Conservation (phyloP, 2,888 invertebrate genomes). For the Oligia latruncula region DNA sequence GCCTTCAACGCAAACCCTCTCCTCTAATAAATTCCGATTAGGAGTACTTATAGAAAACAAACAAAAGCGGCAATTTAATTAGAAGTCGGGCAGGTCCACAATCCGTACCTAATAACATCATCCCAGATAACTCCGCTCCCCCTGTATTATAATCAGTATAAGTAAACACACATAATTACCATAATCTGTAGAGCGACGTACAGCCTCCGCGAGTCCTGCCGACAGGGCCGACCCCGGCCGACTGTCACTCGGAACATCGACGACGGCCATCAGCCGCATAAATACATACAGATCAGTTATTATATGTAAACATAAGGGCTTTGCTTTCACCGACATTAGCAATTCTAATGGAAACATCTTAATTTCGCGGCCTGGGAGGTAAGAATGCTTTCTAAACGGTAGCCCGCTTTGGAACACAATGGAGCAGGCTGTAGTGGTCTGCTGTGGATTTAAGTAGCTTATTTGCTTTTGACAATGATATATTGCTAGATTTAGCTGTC, state of each 20-base stretch:
- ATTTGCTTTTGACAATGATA: conserved; percentile 30
- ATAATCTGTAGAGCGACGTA: conserved; percentile 33
- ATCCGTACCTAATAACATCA: conserved; percentile 9
- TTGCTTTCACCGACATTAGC: conserved; percentile 64
- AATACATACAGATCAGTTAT: conserved; percentile 66
- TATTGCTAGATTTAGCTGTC: conserved; percentile 20
- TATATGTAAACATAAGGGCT: conserved; percentile 64
- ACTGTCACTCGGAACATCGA: conserved; percentile 44
- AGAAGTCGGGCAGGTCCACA: background rate
- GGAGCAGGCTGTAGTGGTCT: background rate
- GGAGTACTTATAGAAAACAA: background rate
- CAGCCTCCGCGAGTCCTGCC: conserved; percentile 13
- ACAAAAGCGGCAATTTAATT: background rate
- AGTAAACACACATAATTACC: conserved; percentile 31
- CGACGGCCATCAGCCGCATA: conserved; percentile 53
- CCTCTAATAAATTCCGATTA: background rate
- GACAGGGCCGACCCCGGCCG: conserved; percentile 19
- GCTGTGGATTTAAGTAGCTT: conserved; percentile 27
- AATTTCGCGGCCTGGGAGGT: conserved; percentile 59
- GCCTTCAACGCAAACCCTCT: background rate
- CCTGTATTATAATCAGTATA: conserved; percentile 26
- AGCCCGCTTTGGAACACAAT: conserved; percentile 57
- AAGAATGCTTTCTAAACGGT: conserved; percentile 45
- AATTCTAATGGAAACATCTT: conserved; percentile 66
- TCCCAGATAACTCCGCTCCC: background rate